Percentiles rank a stretch among this genome's conserved stretches.
These are phyloP conservation scores for Rhea pennata DNA, from an alignment of 2,113 vertebrate genomes.

Conservation along the genomic window DNA sequence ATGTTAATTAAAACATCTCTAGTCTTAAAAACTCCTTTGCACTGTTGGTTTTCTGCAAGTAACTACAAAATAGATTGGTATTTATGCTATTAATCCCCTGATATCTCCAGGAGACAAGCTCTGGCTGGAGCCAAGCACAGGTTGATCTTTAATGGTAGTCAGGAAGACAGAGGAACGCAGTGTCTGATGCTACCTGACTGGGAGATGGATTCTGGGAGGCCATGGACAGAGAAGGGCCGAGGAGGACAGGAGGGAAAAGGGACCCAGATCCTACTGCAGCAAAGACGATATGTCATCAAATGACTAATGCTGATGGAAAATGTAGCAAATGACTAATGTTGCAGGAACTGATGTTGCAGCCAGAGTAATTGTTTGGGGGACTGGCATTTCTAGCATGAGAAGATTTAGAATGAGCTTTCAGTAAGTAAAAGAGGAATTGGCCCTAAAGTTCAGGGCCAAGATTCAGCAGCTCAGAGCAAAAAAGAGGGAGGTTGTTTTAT, in stretches of 20 bases:
- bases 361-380: slow-evolving; percentile 39
- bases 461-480: background rate
- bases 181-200: background rate
- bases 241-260: background rate
- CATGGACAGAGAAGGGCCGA: rapidly evolving
- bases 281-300: background rate
- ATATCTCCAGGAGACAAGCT: background rate
- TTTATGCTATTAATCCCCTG: background rate
- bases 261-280: background rate
- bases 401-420: slow-evolving; percentile 52
- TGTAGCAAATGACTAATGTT: background rate
- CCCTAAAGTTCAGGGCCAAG: slow-evolving; percentile 21
- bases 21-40: background rate
- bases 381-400: background rate
- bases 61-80: background rate
- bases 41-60: background rate
- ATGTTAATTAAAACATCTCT: background rate
- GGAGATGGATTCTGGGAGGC: background rate
- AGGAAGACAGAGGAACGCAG: background rate
- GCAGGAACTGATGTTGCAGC: background rate
- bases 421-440: slow-evolving; percentile 57
- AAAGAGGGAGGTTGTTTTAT: background rate
- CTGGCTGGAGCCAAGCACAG: background rate
- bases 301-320: slow-evolving; percentile 27
- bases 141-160: background rate